These are phyloP conservation scores for Mechanitis messenoides DNA, from an alignment of 2,888 invertebrate species.

Conservation along the genomic window DNA sequence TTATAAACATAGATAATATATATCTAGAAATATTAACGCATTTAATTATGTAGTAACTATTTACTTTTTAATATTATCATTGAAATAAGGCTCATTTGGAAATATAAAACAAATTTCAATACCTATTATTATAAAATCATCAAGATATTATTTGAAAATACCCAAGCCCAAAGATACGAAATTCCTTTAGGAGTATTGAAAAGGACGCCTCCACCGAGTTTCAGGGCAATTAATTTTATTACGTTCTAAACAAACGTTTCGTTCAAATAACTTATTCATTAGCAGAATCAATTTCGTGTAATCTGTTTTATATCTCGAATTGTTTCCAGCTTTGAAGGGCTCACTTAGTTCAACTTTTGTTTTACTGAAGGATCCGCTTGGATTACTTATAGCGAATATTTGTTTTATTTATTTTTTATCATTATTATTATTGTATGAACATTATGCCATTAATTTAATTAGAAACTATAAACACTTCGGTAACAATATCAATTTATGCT, in stretches of 20 bases:
- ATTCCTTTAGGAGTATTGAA: constrained; percentile 15
- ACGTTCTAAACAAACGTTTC: constrained; percentile 30
- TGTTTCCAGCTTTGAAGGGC: constrained; percentile 27
- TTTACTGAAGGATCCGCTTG: constrained; percentile 17
- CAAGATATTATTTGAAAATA: too few relatives aligned
- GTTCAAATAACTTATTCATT: constrained; percentile 35
- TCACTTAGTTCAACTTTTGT: constrained; percentile 22
- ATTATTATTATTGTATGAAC: too few relatives aligned
- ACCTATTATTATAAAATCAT: too few relatives aligned
- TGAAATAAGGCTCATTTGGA: too few relatives aligned
- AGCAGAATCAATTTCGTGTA: constrained; percentile 34
- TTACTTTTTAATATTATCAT: too few relatives aligned
- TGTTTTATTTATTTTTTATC: background rate
- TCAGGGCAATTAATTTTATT: constrained; percentile 33
- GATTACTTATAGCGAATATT: constrained; percentile 3
- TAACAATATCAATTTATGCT: too few relatives aligned
- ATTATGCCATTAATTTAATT: too few relatives aligned
- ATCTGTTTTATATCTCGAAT: constrained; percentile 30
- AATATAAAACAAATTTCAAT: too few relatives aligned
- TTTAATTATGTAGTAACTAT: too few relatives aligned
- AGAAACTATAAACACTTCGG: too few relatives aligned
- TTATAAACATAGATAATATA: too few relatives aligned
- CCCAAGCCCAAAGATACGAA: constrained; percentile 5
- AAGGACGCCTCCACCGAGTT: constrained; percentile 24
- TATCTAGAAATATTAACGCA: too few relatives aligned